Evolutionary conservation across 2,888 invertebrate genomes (phyloP).

Genomic region (Helobdella robusta): DNA sequence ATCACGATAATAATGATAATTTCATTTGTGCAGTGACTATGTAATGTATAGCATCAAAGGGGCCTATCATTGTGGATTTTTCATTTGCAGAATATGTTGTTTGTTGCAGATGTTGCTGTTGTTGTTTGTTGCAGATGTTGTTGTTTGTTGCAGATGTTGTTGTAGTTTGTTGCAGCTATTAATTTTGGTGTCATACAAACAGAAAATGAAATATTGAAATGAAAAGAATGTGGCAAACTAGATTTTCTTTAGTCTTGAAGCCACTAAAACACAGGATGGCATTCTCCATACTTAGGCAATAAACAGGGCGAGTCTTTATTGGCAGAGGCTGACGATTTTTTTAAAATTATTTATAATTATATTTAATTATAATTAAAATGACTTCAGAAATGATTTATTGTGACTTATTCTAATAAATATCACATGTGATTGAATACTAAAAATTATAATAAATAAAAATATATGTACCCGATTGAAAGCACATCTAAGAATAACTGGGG

Average conservation of each 20-base stretch:
- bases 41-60: too few species aligned
- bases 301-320: constrained; percentile 62
- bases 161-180: too few species aligned
- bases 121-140: too few species aligned
- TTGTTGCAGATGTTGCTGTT: too few species aligned
- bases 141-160: too few species aligned
- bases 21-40: too few species aligned
- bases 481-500: constrained; percentile 46
- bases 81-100: too few species aligned
- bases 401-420: background rate
- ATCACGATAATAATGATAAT: background rate
- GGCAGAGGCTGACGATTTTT: constrained; percentile 14
- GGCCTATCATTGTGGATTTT: too few species aligned
- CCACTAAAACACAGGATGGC: constrained; percentile 84
- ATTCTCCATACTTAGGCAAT: constrained; percentile 76
- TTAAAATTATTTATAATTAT: background rate
- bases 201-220: background rate
- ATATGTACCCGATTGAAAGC: constrained; percentile 50
- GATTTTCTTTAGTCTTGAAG: constrained; percentile 75
- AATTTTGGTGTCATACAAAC: too few species aligned
- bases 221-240: constrained; percentile 58
- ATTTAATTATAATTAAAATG: background rate
- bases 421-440: background rate
- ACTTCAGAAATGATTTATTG: background rate
- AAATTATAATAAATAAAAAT: background rate